Base-by-base conservation (phyloP, 2,888 invertebrate genomes). In the Chrysolina haemoptera region DNA sequence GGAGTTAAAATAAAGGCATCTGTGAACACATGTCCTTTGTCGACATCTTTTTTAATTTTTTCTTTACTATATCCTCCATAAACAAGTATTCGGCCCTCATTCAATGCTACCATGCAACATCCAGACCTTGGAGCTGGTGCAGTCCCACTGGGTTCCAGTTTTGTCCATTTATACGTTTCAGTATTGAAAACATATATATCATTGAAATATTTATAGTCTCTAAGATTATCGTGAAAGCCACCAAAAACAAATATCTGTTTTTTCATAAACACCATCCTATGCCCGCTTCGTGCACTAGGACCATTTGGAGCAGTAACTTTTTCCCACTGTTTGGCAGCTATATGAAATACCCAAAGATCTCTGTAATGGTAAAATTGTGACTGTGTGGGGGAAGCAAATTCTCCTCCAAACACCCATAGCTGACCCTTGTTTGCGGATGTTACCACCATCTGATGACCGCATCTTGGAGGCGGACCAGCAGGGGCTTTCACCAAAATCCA, bases 311-410 rank as follows among this genome's bases (percentile, higher is more conserved):
- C 90, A 73, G 90, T 90, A 82, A 95, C 90, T 90, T 97, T 96
- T 82, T 96, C 94, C 98, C 98, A 98, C 69, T 84, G 83, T 76
- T 87, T 88, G n/a, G 76, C 79, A 43, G 91, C 90, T 0, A 97
- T 87, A 79, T 94, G 93, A 85, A 93, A 95, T 70, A 95, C 92
- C 97, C 98, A 98, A 0, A 98, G 89, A 86, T 98, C 98, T 84
- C 93, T 93, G 87, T 96, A 98, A 86, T 98, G 98, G 85, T 97
- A 94, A 87, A 97, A 98, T 88, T 98, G 98, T 18, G 95, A 93
- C 85, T 97, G 96, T 0, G 95, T 93, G 0, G 95, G 95, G 84
- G 96, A 97, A 4, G 96, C 94, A 88, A 94, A 97, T 89, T 98
- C 98, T 1, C 98, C 98, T 9, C 98, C 98, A 89, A 97, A 98